phyloP scores from a whole-genome alignment of 2,113 vertebrate genomes.

The Rhinoderma darwinii region DNA sequence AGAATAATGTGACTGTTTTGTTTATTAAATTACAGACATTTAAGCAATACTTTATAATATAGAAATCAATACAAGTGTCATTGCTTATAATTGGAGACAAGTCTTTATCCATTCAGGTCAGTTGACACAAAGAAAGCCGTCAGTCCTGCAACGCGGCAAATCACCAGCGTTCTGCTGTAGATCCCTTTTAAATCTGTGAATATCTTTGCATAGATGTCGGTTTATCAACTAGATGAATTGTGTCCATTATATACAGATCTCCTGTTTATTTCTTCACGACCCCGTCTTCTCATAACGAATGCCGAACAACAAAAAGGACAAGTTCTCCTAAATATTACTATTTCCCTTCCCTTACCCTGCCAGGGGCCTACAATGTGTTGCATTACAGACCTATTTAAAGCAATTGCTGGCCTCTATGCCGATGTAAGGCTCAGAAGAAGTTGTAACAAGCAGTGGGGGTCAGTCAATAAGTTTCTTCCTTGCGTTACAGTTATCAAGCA shows the following conservation, averaged over 20 bases:
- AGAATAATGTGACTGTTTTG: slow-evolving; percentile 29
- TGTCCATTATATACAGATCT: slow-evolving; percentile 8
- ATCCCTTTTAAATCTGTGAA: slow-evolving; percentile 10
- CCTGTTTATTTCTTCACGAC: not conserved
- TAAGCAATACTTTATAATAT: slow-evolving; percentile 56
- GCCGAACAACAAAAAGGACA: slow-evolving; percentile 14
- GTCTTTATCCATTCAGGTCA: not conserved
- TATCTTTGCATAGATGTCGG: not conserved
- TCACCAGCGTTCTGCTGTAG: not conserved
- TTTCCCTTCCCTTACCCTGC: slow-evolving; percentile 30
- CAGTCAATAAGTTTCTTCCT: slow-evolving; percentile 9
- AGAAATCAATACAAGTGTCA: slow-evolving; percentile 44
- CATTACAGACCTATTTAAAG: not conserved
- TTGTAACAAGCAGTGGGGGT: slow-evolving; percentile 9
- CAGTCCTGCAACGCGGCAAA: not conserved
- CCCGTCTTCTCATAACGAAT: not conserved
- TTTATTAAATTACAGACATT: slow-evolving; percentile 57
- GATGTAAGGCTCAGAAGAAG: slow-evolving; percentile 20
- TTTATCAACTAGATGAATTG: not conserved
- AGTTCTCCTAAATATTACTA: slow-evolving; percentile 7
- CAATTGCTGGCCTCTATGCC: not conserved
- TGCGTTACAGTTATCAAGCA: slow-evolving; percentile 29
- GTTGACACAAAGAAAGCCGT: not conserved
- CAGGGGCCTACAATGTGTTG: slow-evolving; percentile 10
- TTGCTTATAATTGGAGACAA: slow-evolving; percentile 34